Evolutionary conservation across 2,888 invertebrate species (phyloP).

Genomic region (Epirrhoe alternata): DNA sequence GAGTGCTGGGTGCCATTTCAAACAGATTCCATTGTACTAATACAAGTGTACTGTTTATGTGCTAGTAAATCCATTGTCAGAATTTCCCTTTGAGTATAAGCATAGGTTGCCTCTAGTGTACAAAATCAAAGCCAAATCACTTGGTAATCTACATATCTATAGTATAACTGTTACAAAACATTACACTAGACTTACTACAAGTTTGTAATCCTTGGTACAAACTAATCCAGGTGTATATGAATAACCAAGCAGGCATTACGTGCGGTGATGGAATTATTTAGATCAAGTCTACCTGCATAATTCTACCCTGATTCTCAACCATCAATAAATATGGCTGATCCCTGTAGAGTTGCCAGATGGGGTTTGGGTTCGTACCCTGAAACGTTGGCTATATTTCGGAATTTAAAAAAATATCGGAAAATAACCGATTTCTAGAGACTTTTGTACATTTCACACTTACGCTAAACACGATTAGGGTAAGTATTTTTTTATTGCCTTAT

Average conservation of each 20-base stretch:
- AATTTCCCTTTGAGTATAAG: too few species aligned
- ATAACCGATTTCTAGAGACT: too few species aligned
- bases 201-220: constrained; percentile 6
- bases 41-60: too few species aligned
- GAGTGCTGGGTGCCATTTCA: too few species aligned
- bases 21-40: too few species aligned
- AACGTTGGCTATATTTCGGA: not conserved
- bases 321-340: constrained; percentile 21
- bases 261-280: constrained; percentile 19
- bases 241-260: constrained; percentile 7
- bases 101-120: not conserved
- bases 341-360: not conserved
- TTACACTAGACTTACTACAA: not conserved
- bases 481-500: too few species aligned
- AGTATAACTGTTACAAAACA: not conserved
- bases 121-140: too few species aligned
- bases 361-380: not conserved
- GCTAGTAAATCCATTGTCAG: too few species aligned
- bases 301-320: constrained; percentile 6
- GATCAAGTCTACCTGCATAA: constrained; percentile 20
- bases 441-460: too few species aligned
- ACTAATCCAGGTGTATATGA: constrained; percentile 16
- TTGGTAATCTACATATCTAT: not conserved
- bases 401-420: too few species aligned
- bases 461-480: too few species aligned